phyloP scores from a whole-genome alignment of 2,113 vertebrate species.

The Hiodon alosoides region DNA sequence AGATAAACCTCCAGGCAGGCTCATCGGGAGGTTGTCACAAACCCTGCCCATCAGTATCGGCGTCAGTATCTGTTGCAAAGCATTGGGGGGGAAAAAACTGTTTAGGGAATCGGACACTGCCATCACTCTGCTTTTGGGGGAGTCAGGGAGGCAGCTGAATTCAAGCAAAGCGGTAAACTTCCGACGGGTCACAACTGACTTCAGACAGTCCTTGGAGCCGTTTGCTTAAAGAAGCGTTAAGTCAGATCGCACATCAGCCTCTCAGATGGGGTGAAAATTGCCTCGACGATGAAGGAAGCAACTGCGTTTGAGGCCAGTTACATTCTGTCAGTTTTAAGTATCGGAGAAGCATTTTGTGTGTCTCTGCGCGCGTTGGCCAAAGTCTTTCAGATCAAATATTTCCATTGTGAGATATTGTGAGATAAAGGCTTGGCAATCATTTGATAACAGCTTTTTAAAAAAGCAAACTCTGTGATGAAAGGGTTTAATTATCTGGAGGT shows the following conservation, averaged over 20 bases:
- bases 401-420: constrained; percentile 11
- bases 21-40: too few species aligned
- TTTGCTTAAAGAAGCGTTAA: neutral
- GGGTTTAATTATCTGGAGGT: constrained; percentile 3
- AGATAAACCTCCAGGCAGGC: too few species aligned
- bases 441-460: constrained; percentile 14
- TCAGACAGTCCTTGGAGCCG: neutral
- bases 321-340: neutral
- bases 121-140: too few species aligned
- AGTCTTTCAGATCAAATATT: constrained; percentile 8
- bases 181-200: too few species aligned
- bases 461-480: constrained; percentile 4
- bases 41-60: too few species aligned
- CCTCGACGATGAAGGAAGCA: neutral
- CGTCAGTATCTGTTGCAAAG: too few species aligned
- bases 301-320: neutral
- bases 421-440: constrained; percentile 12
- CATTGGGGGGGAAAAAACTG: too few species aligned
- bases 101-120: too few species aligned
- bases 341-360: neutral
- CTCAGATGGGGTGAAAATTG: constrained; percentile 4
- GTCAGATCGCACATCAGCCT: neutral
- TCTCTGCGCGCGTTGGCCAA: neutral
- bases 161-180: too few species aligned
- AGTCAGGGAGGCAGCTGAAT: too few species aligned